Evolutionary conservation across 64 coral and sea anemone genomes (phyloP), one percentile per base, ranked within the genome.

Genomic region (Actinia tenebrosa): DNA sequence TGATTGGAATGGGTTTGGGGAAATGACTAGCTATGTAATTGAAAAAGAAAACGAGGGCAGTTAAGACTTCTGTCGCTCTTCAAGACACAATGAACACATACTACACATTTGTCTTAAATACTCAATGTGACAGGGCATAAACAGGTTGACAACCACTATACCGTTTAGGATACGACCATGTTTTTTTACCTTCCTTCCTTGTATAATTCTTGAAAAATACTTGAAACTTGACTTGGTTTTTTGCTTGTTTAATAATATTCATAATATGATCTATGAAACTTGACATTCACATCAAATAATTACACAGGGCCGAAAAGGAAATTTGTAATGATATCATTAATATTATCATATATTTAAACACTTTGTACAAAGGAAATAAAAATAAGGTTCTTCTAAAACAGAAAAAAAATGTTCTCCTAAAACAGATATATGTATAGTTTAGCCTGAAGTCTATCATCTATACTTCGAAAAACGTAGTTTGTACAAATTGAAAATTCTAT

Each of bases 361-460:
- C 69, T 75, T 75, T 75, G 69, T 75, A 75, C 69, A 75, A 42
- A 16, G 69, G 6, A 75, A 75, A 75, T 75, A 75, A 75, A 69
- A 75, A 75, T 30, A 30, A 75, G 25, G 11, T 37, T 75, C 27
- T 75, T 75, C 69, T 75, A 75, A 25, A 75, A 75, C 69, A 75
- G 69, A 75, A 75, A 69, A 69, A 75, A 13, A 30, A 75, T 9
- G 11, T 37, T 75, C 27, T 75, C 42, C 69, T 75, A 75, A 25
- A 75, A 75, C 69, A 75, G 69, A 75, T 30, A 75, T 13, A 75
- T 14, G 7, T 11, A 3, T 1, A 14, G 10, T 58, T 58, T 5
- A 50, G 47, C 56, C 55, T 72, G 10, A 72, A 72, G 10, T 26
- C 37, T 0, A 22, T 42, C 23, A 47, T 6, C 10, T 37, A 72